Evolutionary conservation across 2,797 vertebrate genomes (phyloP), one percentile per base, ranked within the genome.

Genomic region (Chaetophractus vellerosus): DNA sequence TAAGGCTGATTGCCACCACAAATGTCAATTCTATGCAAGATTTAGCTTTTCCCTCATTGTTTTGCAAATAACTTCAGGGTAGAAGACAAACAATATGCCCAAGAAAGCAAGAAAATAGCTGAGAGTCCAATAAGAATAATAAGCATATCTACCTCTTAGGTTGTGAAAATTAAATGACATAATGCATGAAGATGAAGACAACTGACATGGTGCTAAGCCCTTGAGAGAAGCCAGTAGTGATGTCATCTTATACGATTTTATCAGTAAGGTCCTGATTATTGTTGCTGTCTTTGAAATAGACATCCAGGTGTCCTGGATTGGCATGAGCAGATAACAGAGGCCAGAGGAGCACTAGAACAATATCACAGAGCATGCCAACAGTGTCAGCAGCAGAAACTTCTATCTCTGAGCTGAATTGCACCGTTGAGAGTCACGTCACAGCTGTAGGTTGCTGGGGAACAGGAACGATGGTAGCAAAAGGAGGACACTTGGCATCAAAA

Each of bases 361-460:
- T 6, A n/a, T 78, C 9, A 23, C 21, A 1, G 9, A 36, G 2
- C 74, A 19, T 1, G 0, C 31, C 33, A 66, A 4, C 11, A 24
- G 50, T 45, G 11, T 52, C 24, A 84, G 48, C 48, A 48, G 61
- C 21, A 26, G 14, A 15, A 88, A 48, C 18, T 18, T 10, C 10
- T 23, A 16, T 12, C 15, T 57, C 19, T 33, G n/a, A 82, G 10
- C 2, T 10, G 48, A 61, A 9, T 14, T 33, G 6, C 50, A 68
- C 1, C 0, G 1, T 2, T 19, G 26, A 31, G 1, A 0, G 31
- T 75, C 57, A 26, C 16, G 19, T 45, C 55, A 33, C 3, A 24
- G 16, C 8, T 31, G 2, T 19, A 36, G 23, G 61, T 21, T 59
- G 23, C 55, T 45, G 8, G 5, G 14, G 14, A 28, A 28, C 0